These are phyloP conservation scores for Crocodylus rhombifer DNA, from an alignment of 2,797 vertebrate species.

Conservation along the genomic window DNA sequence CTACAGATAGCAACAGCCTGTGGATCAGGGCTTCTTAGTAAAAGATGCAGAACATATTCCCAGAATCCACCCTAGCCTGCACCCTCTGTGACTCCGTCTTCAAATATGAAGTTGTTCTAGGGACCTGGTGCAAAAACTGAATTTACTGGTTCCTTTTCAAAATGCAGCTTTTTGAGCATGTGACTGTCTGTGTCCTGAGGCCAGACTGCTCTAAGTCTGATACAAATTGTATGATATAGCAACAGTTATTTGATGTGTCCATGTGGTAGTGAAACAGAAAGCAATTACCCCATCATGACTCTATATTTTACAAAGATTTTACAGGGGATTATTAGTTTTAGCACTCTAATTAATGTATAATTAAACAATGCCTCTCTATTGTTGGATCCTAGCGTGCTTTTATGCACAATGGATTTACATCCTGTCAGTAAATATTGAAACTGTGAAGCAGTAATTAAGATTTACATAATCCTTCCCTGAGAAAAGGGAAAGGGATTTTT, in stretches of 20 bases:
- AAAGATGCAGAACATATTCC: background rate
- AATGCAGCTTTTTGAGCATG: background rate
- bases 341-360: conserved; percentile 70
- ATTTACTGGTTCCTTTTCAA: conserved; percentile 11
- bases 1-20: background rate
- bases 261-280: background rate
- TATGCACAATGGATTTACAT: conserved; percentile 66
- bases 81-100: background rate
- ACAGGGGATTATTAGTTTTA: conserved; percentile 74
- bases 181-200: background rate
- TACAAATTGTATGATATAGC: background rate
- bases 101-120: background rate
- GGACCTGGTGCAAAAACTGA: background rate
- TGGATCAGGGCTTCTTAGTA: background rate
- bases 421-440: conserved; percentile 67
- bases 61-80: background rate
- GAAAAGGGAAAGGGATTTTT: background rate
- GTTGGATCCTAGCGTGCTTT: conserved; percentile 55
- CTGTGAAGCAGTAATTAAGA: conserved; percentile 62
- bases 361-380: conserved; percentile 65
- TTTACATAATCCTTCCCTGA: conserved; percentile 58
- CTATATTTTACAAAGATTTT: conserved; percentile 70
- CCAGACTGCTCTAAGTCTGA: accelerated
- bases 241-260: conserved; percentile 16
- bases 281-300: conserved; percentile 47